Evolutionary conservation across 2,888 invertebrate genomes (phyloP).

Genomic region (Cheilosia vulpina): DNA sequence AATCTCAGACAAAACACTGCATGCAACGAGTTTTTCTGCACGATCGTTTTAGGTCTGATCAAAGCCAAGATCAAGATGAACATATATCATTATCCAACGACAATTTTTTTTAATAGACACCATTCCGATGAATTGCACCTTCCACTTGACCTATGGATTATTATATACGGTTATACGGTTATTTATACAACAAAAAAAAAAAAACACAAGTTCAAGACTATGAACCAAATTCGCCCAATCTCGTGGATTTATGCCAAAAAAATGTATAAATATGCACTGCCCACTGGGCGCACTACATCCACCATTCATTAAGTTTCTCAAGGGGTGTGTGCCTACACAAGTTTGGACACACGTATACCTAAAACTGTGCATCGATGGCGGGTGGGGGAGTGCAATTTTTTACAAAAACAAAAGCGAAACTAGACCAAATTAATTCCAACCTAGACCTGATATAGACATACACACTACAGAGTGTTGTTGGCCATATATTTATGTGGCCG

Average conservation of each 20-base stretch:
- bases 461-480: slow-evolving; percentile 8
- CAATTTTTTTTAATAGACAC: background rate
- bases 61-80: slow-evolving; percentile 38
- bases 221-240: slow-evolving; percentile 2
- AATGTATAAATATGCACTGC: slow-evolving; percentile 49
- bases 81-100: too few relatives aligned
- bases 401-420: slow-evolving; percentile 40
- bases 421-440: slow-evolving; percentile 68
- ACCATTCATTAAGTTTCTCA: slow-evolving; percentile 32
- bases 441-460: slow-evolving; percentile 62
- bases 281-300: slow-evolving; percentile 31
- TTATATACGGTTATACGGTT: background rate
- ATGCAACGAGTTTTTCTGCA: background rate
- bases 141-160: slow-evolving; percentile 54
- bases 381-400: slow-evolving; percentile 21
- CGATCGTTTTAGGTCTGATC: background rate
- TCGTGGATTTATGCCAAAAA: slow-evolving; percentile 59
- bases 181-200: background rate
- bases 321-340: slow-evolving; percentile 44
- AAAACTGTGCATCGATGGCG: slow-evolving; percentile 31
- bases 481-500: slow-evolving; percentile 5
- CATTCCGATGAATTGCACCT: slow-evolving; percentile 31
- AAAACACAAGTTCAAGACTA: slow-evolving; percentile 64
- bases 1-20: slow-evolving; percentile 10
- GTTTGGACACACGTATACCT: slow-evolving; percentile 13